These are phyloP conservation scores for Caranx melampygus DNA, from an alignment of 2,113 vertebrate species.

Conservation along the genomic window DNA sequence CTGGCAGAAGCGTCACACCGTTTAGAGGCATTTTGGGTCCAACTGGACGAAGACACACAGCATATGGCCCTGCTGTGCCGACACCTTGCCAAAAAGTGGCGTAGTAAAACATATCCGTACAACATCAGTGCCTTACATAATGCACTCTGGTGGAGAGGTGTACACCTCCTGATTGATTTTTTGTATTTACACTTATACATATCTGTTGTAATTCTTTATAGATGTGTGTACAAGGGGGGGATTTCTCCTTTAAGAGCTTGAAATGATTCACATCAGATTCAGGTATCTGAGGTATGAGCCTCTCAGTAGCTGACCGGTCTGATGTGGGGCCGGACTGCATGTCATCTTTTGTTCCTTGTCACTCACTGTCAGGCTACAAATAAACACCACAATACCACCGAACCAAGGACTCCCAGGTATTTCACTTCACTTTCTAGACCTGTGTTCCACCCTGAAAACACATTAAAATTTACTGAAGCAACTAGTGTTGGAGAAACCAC, in stretches of 20 bases:
- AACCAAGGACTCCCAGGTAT: not conserved
- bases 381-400: not conserved
- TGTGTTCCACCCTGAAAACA: slow-evolving; percentile 2
- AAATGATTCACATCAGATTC: not conserved
- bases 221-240: not conserved
- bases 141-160: not conserved
- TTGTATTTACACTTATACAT: not conserved
- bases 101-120: slow-evolving; percentile 38
- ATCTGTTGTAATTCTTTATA: not conserved
- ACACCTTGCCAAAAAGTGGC: slow-evolving; percentile 46
- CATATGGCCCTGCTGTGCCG: slow-evolving; percentile 68
- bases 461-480: not conserved
- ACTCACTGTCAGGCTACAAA: not conserved
- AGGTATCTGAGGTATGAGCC: not conserved
- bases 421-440: not conserved
- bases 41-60: slow-evolving; percentile 65
- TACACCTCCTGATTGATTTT: slow-evolving; percentile 17
- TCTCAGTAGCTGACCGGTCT: not conserved
- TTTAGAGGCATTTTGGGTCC: slow-evolving; percentile 62
- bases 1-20: slow-evolving; percentile 52
- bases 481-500: not conserved
- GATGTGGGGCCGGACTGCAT: not conserved
- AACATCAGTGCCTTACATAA: slow-evolving; percentile 12
- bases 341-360: not conserved
- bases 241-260: not conserved